phyloP scores from a whole-genome alignment of 2,797 vertebrate species.

The Chaunax sp. region DNA sequence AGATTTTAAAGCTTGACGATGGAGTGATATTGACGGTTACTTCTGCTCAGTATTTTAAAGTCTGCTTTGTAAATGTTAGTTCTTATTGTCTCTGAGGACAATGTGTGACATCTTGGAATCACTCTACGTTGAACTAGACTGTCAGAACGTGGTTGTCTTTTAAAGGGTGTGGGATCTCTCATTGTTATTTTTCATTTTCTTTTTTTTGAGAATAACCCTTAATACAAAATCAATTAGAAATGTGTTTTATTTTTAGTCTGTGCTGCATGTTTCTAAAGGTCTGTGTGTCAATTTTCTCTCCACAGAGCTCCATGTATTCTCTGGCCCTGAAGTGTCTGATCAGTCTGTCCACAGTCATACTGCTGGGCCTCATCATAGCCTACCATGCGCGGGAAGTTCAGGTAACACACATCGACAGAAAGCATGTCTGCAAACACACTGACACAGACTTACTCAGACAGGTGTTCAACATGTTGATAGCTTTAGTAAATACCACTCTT shows the following conservation, averaged over 20 bases:
- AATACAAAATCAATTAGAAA: background rate
- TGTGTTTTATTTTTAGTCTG: conserved; percentile 14
- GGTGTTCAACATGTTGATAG: conserved; percentile 1
- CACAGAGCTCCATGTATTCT: conserved; percentile 95
- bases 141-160: conserved; percentile 5
- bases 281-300: conserved; percentile 52
- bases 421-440: background rate
- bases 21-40: conserved; percentile 60
- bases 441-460: background rate
- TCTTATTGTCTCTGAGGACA: conserved; percentile 31
- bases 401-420: conserved; percentile 79
- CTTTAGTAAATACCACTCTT: background rate
- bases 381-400: conserved; percentile 98
- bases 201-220: background rate
- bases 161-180: background rate
- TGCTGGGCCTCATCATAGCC: conserved; percentile 97
- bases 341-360: conserved; percentile 96
- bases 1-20: conserved; percentile 60
- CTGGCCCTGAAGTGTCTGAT: conserved; percentile 98
- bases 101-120: conserved; percentile 3
- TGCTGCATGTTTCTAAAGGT: conserved; percentile 20
- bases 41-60: conserved; percentile 37
- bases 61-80: conserved; percentile 50
- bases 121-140: conserved; percentile 4
- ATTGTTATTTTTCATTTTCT: background rate